phyloP scores from a whole-genome alignment of 1,140 invertebrate species.

The Ooceraea biroi region DNA sequence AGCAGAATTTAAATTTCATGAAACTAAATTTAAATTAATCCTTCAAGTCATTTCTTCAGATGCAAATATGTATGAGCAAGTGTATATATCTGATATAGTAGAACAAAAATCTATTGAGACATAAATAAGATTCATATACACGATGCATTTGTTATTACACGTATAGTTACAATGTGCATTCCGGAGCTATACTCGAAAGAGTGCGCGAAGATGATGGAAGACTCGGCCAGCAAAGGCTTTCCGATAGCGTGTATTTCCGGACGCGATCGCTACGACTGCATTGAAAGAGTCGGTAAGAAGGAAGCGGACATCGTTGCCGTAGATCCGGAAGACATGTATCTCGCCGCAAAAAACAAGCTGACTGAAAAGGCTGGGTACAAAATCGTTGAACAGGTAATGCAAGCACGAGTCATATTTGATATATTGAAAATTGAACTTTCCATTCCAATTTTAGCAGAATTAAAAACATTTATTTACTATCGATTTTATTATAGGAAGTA shows the following conservation, averaged over 20 bases:
- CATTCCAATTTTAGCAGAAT: no score
- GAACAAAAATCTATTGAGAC: no score
- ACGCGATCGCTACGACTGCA: constrained; percentile 91
- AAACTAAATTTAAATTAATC: no score
- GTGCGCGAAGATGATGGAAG: constrained; percentile 89
- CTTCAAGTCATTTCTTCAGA: no score
- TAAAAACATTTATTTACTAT: no score
- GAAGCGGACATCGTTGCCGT: constrained; percentile 93
- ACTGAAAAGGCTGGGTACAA: constrained; percentile 89
- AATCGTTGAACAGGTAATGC: constrained; percentile 89
- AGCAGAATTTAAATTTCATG: no score
- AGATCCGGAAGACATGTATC: constrained; percentile 94
- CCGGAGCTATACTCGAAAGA: constrained; percentile 88
- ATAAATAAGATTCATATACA: no score
- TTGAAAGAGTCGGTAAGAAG: constrained; percentile 90
- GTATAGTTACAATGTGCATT: constrained; percentile 90
- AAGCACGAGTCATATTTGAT: background rate
- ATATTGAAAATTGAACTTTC: background rate
- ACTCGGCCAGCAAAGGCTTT: constrained; percentile 88
- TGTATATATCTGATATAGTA: no score
- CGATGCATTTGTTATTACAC: constrained; percentile 12
- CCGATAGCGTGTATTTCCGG: constrained; percentile 89
- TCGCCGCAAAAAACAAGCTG: constrained; percentile 90
- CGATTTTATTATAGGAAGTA: no score
- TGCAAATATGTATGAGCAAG: no score